Evolutionary conservation across 2,888 invertebrate species (phyloP), one percentile per base, ranked within the genome.

Genomic region (Leptinotarsa juncta): DNA sequence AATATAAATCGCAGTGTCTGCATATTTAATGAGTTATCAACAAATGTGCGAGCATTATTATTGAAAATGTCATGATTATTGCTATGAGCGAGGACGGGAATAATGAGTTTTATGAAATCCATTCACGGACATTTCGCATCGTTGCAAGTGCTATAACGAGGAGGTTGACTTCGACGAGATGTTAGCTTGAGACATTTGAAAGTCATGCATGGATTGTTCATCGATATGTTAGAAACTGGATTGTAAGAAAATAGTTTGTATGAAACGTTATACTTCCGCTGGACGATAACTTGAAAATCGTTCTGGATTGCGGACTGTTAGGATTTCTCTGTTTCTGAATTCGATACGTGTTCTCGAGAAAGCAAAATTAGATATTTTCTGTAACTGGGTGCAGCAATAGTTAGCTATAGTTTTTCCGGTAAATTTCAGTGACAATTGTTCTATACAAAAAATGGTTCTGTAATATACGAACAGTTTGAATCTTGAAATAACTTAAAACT

Each of bases 61-160:
- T 62, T n/a, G 32, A 62, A 62, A 62, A 62, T 62, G 32, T 32
- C 62, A 62, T 32, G 62, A 62, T 62, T 62, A 62, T 62, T 32
- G 18, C 7, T 32, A 32, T 62, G 16, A 18, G 62, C 62, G 62
- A 62, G 62, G 42, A 62, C 62, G 16, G 62, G 32, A 32, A 62
- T 62, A 42, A 62, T 62, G 42, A 62, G 16, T 62, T 62, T 62
- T 62, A 62, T 62, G 62, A 42, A 62, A 62, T 62, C 42, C 32
- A 62, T 62, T 62, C 62, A 62, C 42, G 62, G 62, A 32, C 42
- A 62, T n/a, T 62, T 7, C 42, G 42, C 42, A 42, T 42, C 42
- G 42, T 42, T 42, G 42, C 42, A 42, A 42, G 32, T 42, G 62
- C 62, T 62, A 62, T 62, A 62, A 62, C 62, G 15, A 62, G 62